These are phyloP conservation scores for Palythoa caribaeorum DNA, from an alignment of 92 coral and sea anemone genomes.

Conservation along the genomic window DNA sequence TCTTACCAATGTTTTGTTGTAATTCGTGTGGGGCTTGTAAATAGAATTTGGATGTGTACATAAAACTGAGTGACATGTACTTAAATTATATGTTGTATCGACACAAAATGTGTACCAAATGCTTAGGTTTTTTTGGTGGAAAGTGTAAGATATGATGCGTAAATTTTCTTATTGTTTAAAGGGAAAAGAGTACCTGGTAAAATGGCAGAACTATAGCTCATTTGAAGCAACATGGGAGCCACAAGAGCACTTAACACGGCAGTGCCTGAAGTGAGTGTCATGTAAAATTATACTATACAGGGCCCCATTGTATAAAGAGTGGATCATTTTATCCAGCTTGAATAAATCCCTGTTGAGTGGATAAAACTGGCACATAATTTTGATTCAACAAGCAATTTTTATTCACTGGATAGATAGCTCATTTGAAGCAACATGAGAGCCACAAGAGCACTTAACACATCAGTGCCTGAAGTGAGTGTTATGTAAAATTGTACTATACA, in stretches of 20 bases:
- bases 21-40: no score
- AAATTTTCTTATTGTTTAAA: constrained; percentile 22
- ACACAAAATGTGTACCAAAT: no score
- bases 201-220: constrained; percentile 51
- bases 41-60: no score
- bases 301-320: neutral
- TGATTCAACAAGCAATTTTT: neutral
- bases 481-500: neutral
- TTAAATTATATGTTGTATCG: no score
- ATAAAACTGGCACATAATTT: neutral
- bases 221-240: constrained; percentile 72
- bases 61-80: no score
- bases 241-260: constrained; percentile 46
- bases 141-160: neutral
- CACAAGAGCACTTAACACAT: constrained; percentile 49
- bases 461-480: constrained; percentile 64
- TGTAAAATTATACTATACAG: constrained; percentile 1
- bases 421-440: constrained; percentile 67
- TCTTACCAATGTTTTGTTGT: no score
- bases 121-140: neutral
- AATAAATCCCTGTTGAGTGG: neutral
- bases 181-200: constrained; percentile 65
- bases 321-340: neutral
- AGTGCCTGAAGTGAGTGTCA: constrained; percentile 62
- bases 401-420: constrained; percentile 18